Evolutionary conservation across 2,888 invertebrate genomes (phyloP), one percentile per base, ranked within the genome.

Genomic region (Synergus gifuensis): DNA sequence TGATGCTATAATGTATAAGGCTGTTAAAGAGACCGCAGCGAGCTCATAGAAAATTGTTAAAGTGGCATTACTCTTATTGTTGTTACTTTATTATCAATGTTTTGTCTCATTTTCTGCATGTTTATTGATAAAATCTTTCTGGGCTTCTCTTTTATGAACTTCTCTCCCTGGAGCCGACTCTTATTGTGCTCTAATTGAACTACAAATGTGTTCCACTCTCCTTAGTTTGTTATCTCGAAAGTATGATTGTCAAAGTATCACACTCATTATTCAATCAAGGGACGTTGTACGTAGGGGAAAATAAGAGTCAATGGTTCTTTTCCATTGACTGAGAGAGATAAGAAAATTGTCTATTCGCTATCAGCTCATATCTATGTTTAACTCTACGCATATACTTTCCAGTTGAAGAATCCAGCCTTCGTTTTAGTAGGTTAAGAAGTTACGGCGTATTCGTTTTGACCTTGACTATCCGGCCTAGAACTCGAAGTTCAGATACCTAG

Each of bases 361-460:
- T 73, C 49, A 54, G 54, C 49, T 73, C 28, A 73, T 73, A 36
- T 49, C 3, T 11, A 54, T 36, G 8, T 54, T 73, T 8, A 54
- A 54, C n/a, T 28, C 9, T n/a, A 54, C 36, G 49, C 46, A 69
- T 54, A 22, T 36, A 73, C 73, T 73, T 73, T 73, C 73, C 54
- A 54, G 36, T n/a, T 73, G 73, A 73, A 54, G 73, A 73, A 73
- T 73, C 16, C 54, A 73, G n/a, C 54, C 73, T 73, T 73, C 73
- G n/a, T 40, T 73, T 54, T 22, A 73, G 73, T 73, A 73, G 73
- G 73, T 73, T 73, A 73, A 73, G 73, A 73, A 54, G 73, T 54
- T 73, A 69, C 69, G 69, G 69, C 67, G 67, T 73, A 54, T 73
- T 73, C 49, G 49, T 69, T 73, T 73, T 36, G 49, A 54, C 36